Conservation (phyloP, 92 coral and sea anemone species). For the Zoanthus sociatus region DNA sequence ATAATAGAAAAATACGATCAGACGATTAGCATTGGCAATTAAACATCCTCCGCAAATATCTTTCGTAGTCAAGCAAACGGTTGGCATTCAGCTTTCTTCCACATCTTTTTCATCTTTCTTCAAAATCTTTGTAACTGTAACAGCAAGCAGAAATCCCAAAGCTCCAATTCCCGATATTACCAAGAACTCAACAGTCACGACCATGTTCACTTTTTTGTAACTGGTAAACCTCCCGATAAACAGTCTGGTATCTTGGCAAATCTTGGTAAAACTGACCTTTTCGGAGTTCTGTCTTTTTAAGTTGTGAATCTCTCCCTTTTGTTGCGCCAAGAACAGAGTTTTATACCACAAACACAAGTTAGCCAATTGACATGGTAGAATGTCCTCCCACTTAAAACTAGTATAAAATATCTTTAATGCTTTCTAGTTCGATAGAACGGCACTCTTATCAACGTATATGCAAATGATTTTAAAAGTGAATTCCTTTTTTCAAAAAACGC, state of each 20-base stretch:
- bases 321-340: not conserved
- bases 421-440: no score
- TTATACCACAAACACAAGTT: not conserved
- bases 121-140: not conserved
- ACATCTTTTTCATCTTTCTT: not conserved
- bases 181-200: not conserved
- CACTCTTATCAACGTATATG: no score
- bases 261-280: not conserved
- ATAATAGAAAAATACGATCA: no score
- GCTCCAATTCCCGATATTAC: not conserved
- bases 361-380: not conserved
- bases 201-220: not conserved
- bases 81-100: not conserved
- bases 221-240: not conserved
- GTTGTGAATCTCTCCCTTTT: not conserved
- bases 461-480: no score
- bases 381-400: no score
- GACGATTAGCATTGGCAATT: no score
- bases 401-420: no score
- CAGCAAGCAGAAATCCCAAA: not conserved
- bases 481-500: no score
- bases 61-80: not conserved
- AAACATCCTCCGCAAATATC: no score
- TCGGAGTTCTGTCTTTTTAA: not conserved
- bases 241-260: not conserved